Base-by-base conservation (phyloP, 2,113 vertebrate genomes). In the Antennarius striatus region DNA sequence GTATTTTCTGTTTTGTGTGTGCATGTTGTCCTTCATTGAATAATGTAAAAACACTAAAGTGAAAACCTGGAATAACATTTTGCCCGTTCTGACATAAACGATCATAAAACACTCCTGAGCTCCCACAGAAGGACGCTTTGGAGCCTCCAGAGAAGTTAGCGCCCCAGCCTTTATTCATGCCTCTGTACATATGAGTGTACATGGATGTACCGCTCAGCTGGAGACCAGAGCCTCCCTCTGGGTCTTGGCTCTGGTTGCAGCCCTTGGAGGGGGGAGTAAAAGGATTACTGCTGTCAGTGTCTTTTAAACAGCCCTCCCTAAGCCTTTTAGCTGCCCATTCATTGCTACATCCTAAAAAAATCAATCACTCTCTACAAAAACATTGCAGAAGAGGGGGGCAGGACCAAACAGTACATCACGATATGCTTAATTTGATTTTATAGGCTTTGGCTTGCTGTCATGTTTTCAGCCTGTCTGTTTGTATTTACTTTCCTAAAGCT, bases 301-400 rank as follows among this genome's bases (percentile, higher is more conserved):
- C 78, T 86, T 85, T 88, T 88, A 88, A 87, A 90, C 84, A 81
- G 82, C 73, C 86, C 83, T 85, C 65, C 56, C 81, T 90, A 90
- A 89, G 84, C 86, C 84, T 85, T 91, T 91, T 87, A 87, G 83
- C 80, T 81, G 62, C 60, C 79, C 69, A 84, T 88, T 88, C 82
- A 86, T 79, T 73, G 68, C 47, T 55, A 48, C 61, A 77, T 78
- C 68, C 59, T 87, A 71, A 75, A 77, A 64, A 88, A 86, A 87
- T 89, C 85, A 86, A 82, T 85, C 72, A 15, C 54, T 65, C 69
- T 54, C 47, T 10, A 59, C 0, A 1, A 43, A 59, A 64, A 71
- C n/a, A 15, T 71, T 45, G 45, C 13, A 49, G 28, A 70, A 50
- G 54, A 57, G 48, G 62, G 62, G 46, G 69, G 68, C 49, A 11